Evolutionary conservation across 2,888 invertebrate genomes (phyloP), one percentile per base, ranked within the genome.

Genomic region (Leptopilina syphax): DNA sequence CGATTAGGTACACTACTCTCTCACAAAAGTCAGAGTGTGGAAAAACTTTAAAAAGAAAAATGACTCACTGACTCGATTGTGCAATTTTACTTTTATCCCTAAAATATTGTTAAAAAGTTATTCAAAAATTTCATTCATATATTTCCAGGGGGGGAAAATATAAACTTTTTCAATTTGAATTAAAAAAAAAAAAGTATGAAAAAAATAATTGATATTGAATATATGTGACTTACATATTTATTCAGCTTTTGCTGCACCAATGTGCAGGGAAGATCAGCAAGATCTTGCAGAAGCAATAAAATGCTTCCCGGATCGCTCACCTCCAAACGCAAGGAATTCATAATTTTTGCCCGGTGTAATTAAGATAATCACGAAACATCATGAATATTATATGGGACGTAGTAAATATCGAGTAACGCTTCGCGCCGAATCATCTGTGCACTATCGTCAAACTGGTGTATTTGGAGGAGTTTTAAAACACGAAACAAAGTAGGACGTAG

Each of bases 231-330:
- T 92, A 95, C 95, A 86, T 94, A 95, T 84, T 88, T 89, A 89
- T 95, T 95, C 73, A 95, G 92, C 92, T 93, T 94, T 27, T 92
- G 92, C 89, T 95, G 95, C 34, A 95, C 89, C 77, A 92, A 91
- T 54, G 85, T 87, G 83, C 88, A 89, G 12, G 89, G 86, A 66
- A 90, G 82, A 79, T 87, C 88, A 63, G 86, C 86, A 13, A 90
- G 80, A 76, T 89, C 87, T 68, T 90, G 88, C 44, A 90, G 83
- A 27, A 90, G 81, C 5, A 81, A 79, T 79, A 90, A 85, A 78
- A 88, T 87, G 18, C 78, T 83, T 65, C 85, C 84, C 9, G 82
- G 41, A 44, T 84, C 82, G 44, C 73, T 73, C 12, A 47, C 44
- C 54, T 81, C 81, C 65, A 84, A 79, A 24, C 79, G 77, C 24